A percentile compares a stretch with the other conserved stretches of the same genome.
phyloP scores from a whole-genome alignment of 2,113 vertebrate species.

The Paracanthobrama guichenoti region DNA sequence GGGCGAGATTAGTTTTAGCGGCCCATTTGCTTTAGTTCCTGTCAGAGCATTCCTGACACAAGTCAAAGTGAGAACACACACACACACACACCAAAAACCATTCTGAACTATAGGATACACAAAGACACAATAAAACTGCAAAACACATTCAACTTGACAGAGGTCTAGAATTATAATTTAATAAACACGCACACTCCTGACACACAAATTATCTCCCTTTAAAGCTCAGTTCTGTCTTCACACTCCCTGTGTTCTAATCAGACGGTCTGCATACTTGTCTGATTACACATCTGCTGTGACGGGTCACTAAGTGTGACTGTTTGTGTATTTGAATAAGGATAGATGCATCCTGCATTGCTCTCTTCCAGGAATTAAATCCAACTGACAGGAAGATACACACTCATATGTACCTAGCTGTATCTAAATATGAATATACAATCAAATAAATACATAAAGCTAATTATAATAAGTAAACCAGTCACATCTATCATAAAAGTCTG shows the following conservation, averaged over 20 bases:
- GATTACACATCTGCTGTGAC: constrained; percentile 56
- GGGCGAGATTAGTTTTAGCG: constrained; percentile 46
- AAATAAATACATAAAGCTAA: too few species aligned
- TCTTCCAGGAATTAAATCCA: not conserved
- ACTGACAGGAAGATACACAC: not conserved
- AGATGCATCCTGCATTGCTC: constrained; percentile 20
- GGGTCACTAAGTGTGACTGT: constrained; percentile 48
- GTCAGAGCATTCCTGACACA: constrained; percentile 72
- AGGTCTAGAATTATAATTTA: constrained; percentile 11
- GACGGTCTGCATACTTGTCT: constrained; percentile 50
- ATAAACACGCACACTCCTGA: not conserved
- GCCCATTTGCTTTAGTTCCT: constrained; percentile 66
- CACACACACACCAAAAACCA: constrained; percentile 31
- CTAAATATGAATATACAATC: not conserved
- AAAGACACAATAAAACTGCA: constrained; percentile 49
- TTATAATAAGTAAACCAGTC: too few species aligned
- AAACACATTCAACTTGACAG: constrained; percentile 1
- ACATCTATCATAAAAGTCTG: too few species aligned
- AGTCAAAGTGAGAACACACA: constrained; percentile 66
- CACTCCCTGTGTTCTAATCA: constrained; percentile 20
- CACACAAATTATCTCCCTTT: constrained; percentile 2
- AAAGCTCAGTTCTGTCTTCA: constrained; percentile 8
- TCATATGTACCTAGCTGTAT: not conserved
- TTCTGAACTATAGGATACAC: not conserved
- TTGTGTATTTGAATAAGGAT: constrained; percentile 30